phyloP scores from a whole-genome alignment of 2,888 invertebrate species.

The Timandra comae region DNA sequence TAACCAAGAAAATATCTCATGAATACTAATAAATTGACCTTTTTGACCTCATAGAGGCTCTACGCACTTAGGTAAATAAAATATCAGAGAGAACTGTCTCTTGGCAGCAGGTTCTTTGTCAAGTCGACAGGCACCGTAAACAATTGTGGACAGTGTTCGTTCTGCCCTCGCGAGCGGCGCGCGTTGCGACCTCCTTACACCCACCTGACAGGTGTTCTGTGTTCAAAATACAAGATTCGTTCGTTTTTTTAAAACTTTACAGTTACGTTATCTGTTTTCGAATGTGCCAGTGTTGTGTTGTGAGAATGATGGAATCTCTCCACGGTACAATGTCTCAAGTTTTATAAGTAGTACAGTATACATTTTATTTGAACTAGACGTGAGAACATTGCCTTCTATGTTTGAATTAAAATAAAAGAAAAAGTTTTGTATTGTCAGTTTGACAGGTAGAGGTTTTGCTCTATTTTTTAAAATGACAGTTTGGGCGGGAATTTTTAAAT shows the following conservation, averaged over 20 bases:
- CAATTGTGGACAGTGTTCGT: slow-evolving; percentile 64
- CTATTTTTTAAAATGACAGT: too few species aligned
- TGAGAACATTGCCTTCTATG: too few species aligned
- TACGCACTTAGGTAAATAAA: slow-evolving; percentile 10
- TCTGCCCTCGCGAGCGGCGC: slow-evolving; percentile 56
- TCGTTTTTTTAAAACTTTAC: slow-evolving; percentile 30
- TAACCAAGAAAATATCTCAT: too few species aligned
- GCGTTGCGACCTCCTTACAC: slow-evolving; percentile 33
- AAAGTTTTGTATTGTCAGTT: too few species aligned
- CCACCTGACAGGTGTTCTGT: slow-evolving; percentile 46
- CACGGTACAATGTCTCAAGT: slow-evolving; percentile 8
- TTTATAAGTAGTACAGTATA: slow-evolving; percentile 14
- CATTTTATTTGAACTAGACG: slow-evolving; percentile 12
- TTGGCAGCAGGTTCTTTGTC: slow-evolving; percentile 42
- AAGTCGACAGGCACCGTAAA: slow-evolving; percentile 57
- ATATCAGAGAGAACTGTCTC: slow-evolving; percentile 14
- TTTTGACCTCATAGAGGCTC: slow-evolving; percentile 36
- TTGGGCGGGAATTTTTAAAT: too few species aligned
- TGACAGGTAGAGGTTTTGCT: too few species aligned
- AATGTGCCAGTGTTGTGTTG: slow-evolving; percentile 22
- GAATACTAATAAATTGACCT: too few species aligned
- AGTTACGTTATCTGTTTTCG: slow-evolving; percentile 12
- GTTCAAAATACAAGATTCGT: slow-evolving; percentile 49
- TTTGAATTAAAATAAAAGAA: too few species aligned
- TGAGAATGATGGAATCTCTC: background rate